Percentiles rank a stretch among this genome's conserved stretches.
Conservation (phyloP, 2,113 vertebrate genomes). For the Ciconia stormi region DNA sequence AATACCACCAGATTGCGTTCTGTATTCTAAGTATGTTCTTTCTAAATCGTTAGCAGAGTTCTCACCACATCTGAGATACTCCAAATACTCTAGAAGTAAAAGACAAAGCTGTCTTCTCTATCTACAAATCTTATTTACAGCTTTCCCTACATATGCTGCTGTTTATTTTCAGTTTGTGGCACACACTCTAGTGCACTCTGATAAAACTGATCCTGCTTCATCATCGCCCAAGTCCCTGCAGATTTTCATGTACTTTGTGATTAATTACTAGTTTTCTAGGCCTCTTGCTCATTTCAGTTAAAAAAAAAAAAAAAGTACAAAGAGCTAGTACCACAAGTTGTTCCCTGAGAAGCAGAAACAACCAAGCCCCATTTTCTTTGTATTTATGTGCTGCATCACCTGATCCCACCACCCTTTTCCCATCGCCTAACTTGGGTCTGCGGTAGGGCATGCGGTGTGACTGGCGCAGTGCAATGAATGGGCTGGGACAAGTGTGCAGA, state of each 20-base stretch:
- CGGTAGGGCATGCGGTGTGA: not conserved
- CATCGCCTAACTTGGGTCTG: not conserved
- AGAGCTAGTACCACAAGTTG: not conserved
- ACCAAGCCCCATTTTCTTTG: not conserved
- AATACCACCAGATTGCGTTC: not conserved
- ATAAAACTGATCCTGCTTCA: slow-evolving; percentile 40
- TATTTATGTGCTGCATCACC: not conserved
- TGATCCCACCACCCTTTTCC: not conserved
- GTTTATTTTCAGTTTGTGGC: slow-evolving; percentile 37
- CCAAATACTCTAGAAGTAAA: not conserved
- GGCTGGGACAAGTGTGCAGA: accelerated
- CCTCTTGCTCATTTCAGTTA: slow-evolving; percentile 23
- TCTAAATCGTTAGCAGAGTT: not conserved
- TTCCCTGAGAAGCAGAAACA: not conserved
- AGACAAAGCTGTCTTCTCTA: not conserved
- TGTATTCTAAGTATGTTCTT: not conserved
- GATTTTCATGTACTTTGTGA: slow-evolving; percentile 21
- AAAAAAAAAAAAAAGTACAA: not conserved
- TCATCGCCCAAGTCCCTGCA: slow-evolving; percentile 31
- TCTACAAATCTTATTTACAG: not conserved
- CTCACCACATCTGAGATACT: not conserved
- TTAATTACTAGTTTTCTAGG: slow-evolving; percentile 58
- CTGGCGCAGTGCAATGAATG: not conserved
- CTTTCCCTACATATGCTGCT: not conserved
- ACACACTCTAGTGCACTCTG: not conserved